Conservation (phyloP, 2,113 vertebrate species). For the Heterotilapia buettikoferi region DNA sequence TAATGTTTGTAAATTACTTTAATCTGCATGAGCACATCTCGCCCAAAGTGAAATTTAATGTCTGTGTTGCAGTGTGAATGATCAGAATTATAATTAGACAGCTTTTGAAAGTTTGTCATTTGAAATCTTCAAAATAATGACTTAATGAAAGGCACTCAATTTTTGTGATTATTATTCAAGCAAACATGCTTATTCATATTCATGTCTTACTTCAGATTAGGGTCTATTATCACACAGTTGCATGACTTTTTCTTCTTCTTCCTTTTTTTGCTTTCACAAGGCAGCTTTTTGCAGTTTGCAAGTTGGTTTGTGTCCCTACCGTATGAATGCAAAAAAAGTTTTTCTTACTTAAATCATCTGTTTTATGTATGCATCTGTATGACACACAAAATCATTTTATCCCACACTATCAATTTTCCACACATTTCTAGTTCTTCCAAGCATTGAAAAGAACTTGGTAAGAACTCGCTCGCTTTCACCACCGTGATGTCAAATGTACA, state of each 20-base stretch:
- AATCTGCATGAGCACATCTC: conserved; percentile 41
- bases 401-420: background rate
- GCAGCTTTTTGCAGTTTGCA: background rate
- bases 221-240: background rate
- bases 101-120: conserved; percentile 11
- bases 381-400: background rate
- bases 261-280: background rate
- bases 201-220: background rate
- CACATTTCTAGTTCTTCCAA: background rate
- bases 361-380: background rate
- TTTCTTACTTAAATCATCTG: background rate
- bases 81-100: conserved; percentile 16
- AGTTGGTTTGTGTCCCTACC: background rate
- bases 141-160: conserved; percentile 6
- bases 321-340: background rate
- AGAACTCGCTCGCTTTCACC: background rate
- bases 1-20: conserved; percentile 33
- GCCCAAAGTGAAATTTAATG: conserved; percentile 18
- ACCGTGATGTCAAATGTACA: background rate
- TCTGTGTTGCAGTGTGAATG: conserved; percentile 19
- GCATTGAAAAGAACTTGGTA: background rate
- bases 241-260: background rate
- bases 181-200: background rate
- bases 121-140: conserved; percentile 15
- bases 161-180: background rate